Evolutionary conservation across 2,888 invertebrate genomes (phyloP).

Genomic region (Stegophylla sp.): DNA sequence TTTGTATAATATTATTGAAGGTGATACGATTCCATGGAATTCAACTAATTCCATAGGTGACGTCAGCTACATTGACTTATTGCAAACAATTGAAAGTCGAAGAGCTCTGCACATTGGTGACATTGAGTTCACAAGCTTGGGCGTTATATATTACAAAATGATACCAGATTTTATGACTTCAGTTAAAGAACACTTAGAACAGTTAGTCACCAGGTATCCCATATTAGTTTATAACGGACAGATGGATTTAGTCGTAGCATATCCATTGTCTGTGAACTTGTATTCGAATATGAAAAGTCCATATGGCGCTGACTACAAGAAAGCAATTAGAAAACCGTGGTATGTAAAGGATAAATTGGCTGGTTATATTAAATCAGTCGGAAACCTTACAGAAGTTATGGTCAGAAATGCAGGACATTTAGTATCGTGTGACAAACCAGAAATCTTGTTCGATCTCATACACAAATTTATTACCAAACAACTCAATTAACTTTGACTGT

Average conservation of each 20-base stretch:
- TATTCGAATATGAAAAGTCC: slow-evolving; percentile 75
- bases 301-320: slow-evolving; percentile 72
- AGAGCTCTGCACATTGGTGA: slow-evolving; percentile 84
- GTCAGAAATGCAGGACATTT: slow-evolving; percentile 83
- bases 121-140: slow-evolving; percentile 72
- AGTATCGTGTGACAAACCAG: slow-evolving; percentile 81
- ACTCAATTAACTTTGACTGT: slow-evolving; percentile 10
- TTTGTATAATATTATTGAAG: slow-evolving; percentile 60
- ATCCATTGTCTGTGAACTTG: slow-evolving; percentile 83
- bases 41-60: slow-evolving; percentile 60
- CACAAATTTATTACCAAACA: slow-evolving; percentile 62
- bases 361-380: slow-evolving; percentile 77
- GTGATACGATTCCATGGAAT: slow-evolving; percentile 54
- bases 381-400: slow-evolving; percentile 76
- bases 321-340: slow-evolving; percentile 75
- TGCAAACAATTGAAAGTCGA: slow-evolving; percentile 60
- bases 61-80: slow-evolving; percentile 59
- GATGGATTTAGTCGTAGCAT: slow-evolving; percentile 87
- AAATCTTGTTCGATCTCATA: slow-evolving; percentile 78
- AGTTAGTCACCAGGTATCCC: slow-evolving; percentile 66
- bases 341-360: slow-evolving; percentile 71
- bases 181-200: slow-evolving; percentile 74
- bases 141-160: slow-evolving; percentile 73
- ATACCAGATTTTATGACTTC: slow-evolving; percentile 81
- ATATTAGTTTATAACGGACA: slow-evolving; percentile 89